Evolutionary conservation across 2,113 vertebrate species (phyloP).

Genomic region (Amphilophus citrinellus): DNA sequence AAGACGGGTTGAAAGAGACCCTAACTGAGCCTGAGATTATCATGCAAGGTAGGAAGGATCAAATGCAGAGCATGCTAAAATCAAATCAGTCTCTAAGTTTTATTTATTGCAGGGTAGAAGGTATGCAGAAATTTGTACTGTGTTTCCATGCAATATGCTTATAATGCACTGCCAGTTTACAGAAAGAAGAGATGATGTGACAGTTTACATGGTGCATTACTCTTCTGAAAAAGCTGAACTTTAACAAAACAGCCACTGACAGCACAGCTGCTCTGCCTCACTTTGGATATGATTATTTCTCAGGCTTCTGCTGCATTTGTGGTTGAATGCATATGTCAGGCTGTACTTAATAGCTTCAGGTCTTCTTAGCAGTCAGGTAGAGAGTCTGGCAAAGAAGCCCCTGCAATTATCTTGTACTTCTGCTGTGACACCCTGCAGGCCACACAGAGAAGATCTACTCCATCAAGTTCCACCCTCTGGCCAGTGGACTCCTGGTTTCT

Average conservation of each 20-base stretch:
- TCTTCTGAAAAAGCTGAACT: background rate
- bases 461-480: slow-evolving; percentile 90
- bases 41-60: slow-evolving; percentile 84
- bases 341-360: too few relatives aligned
- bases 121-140: background rate
- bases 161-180: background rate
- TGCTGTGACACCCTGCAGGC: slow-evolving; percentile 70
- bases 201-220: background rate
- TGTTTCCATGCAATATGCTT: background rate
- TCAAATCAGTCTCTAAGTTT: background rate
- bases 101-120: background rate
- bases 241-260: background rate
- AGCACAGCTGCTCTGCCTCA: too few relatives aligned
- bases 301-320: too few relatives aligned
- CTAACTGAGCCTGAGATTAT: slow-evolving; percentile 85
- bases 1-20: slow-evolving; percentile 84
- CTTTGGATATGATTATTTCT: too few relatives aligned
- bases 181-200: background rate
- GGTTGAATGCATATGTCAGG: too few relatives aligned
- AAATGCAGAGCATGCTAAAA: background rate
- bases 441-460: slow-evolving; percentile 98
- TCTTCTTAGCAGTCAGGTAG: background rate
- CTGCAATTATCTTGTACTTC: background rate
- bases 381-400: background rate
- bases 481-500: slow-evolving; percentile 88